Evolutionary conservation across 2,888 invertebrate species (phyloP), one percentile per base, ranked within the genome.

Genomic region (Drosophila imparisetae): DNA sequence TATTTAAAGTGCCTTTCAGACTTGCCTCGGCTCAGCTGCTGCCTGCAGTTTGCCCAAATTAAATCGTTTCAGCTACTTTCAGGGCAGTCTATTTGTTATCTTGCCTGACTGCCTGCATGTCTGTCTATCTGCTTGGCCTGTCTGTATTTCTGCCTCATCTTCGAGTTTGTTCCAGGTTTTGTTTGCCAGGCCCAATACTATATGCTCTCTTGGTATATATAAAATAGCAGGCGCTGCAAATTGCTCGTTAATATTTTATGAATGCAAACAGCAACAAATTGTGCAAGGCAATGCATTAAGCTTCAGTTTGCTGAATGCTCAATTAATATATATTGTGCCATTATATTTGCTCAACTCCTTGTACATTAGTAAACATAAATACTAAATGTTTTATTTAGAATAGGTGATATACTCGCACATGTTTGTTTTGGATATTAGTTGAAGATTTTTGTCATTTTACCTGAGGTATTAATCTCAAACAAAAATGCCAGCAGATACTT

Each of bases 211-310:
- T 24, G 24, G 15, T 24, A 15, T 24, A 45, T 15, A 24, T 45
- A 15, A 24, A 45, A 45, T 45, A 24, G 45, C 90, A 82, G 88
- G 87, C 85, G 64, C 75, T 87, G 86, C 86, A 89, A 84, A 83
- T 89, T 88, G 88, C 81, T 45, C 75, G 90, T 86, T 88, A 86
- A 86, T 90, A 90, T 90, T 90, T 88, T 85, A 86, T 86, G 75
- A 78, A 83, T 72, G 88, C 81, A 85, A 89, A 85, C 90, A 88
- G 81, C 79, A 83, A 89, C 88, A 89, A 89, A 86, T 87, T 89
- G 85, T 72, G 85, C 85, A 80, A 76, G 85, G 75, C 79, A 74
- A 73, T 42, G 52, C 30, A 80, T 68, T 72, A 75, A 71, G 66
- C 55, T 49, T 72, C 55, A 64, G 57, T 30, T 69, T 68, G 72